A percentile compares a stretch with the other conserved stretches of the same genome.
phyloP scores from a whole-genome alignment of 2,113 vertebrate genomes.

The Ptilonorhynchus violaceus region DNA sequence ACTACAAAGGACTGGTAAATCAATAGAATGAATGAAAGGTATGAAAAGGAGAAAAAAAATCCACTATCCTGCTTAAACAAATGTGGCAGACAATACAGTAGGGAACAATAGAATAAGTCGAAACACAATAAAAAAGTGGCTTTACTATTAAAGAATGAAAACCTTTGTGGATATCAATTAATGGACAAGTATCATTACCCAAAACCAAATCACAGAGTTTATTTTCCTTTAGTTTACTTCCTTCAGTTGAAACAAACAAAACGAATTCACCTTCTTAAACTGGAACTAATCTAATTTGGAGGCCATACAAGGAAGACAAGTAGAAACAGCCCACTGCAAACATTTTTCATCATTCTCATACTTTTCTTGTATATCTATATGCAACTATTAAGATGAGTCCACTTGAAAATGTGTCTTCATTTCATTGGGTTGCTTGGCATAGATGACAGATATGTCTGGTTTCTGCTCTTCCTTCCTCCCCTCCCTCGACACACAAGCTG shows the following conservation, averaged over 20 bases:
- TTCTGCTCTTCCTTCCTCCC: not conserved
- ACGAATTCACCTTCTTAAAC: not conserved
- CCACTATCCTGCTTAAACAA: not conserved
- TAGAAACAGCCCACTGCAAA: not conserved
- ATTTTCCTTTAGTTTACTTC: not conserved
- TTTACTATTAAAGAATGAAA: not conserved
- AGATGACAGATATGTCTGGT: not conserved
- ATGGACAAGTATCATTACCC: not conserved
- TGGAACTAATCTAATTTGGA: not conserved
- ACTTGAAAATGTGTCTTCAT: not conserved
- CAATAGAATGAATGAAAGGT: constrained; percentile 15
- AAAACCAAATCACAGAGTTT: not conserved
- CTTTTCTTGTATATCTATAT: not conserved
- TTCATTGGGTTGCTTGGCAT: not conserved
- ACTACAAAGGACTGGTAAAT: constrained; percentile 49
- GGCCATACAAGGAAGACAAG: rapidly evolving
- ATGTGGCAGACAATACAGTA: not conserved
- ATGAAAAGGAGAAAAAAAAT: not conserved
- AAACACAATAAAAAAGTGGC: not conserved
- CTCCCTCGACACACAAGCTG: not conserved
- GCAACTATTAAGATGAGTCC: not conserved
- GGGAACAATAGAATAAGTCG: not conserved
- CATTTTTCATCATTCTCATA: not conserved
- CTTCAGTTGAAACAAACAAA: not conserved
- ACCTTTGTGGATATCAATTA: not conserved